Percentiles rank a stretch among this genome's conserved stretches.
phyloP scores from a whole-genome alignment of 2,888 invertebrate species.

The Hermaeophaga mercurialis region DNA sequence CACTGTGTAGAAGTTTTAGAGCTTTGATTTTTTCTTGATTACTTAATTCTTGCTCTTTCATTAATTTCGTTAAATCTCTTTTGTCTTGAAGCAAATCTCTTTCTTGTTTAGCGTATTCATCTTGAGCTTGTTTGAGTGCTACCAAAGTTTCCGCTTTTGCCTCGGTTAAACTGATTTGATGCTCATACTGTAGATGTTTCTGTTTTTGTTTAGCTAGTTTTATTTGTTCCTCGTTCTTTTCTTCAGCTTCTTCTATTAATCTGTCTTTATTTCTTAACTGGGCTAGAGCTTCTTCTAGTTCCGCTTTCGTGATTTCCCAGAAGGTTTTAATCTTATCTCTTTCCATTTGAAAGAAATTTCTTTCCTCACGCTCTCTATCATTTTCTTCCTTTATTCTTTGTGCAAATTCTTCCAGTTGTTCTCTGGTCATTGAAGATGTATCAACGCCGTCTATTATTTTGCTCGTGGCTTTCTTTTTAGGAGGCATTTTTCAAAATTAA shows the following conservation, averaged over 20 bases:
- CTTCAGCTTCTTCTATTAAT: constrained; percentile 85
- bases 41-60: constrained; percentile 72
- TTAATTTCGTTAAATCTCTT: constrained; percentile 66
- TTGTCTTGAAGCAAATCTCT: constrained; percentile 77
- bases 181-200: constrained; percentile 91
- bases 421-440: constrained; percentile 89
- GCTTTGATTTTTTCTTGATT: constrained; percentile 75
- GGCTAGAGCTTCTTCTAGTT: constrained; percentile 83
- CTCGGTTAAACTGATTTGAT: constrained; percentile 83
- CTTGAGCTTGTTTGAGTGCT: constrained; percentile 81
- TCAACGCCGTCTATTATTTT: constrained; percentile 68
- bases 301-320: constrained; percentile 93
- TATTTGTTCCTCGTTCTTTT: constrained; percentile 84
- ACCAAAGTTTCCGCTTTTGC: constrained; percentile 84
- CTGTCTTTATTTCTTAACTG: constrained; percentile 78
- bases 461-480: background rate
- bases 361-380: constrained; percentile 91
- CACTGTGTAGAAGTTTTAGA: constrained; percentile 65
- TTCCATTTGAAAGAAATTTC: constrained; percentile 95
- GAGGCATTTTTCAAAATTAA: background rate
- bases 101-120: constrained; percentile 82
- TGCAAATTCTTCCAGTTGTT: constrained; percentile 89
- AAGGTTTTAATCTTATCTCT: constrained; percentile 92
- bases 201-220: constrained; percentile 92
- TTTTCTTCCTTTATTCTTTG: constrained; percentile 86